Evolutionary conservation across 2,113 vertebrate genomes (phyloP).

Genomic region (Carassius carassius): DNA sequence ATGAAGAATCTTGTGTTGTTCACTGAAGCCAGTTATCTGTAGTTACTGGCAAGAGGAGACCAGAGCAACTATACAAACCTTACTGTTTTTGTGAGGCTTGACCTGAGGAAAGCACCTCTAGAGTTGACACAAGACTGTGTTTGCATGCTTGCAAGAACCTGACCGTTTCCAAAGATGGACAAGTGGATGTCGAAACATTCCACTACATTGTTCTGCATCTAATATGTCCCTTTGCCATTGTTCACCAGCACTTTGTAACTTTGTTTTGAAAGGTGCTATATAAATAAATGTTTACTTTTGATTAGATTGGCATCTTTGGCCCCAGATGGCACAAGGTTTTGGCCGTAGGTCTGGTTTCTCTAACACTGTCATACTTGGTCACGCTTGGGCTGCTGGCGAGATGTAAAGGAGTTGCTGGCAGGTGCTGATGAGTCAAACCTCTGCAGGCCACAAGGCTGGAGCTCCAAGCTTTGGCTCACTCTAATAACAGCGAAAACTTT

Average conservation of each 20-base stretch:
- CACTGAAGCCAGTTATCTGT: conserved; percentile 36
- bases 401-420: background rate
- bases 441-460: background rate
- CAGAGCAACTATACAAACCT: conserved; percentile 16
- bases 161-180: background rate
- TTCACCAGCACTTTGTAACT: background rate
- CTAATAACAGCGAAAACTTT: background rate
- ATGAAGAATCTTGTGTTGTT: conserved; percentile 47
- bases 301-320: conserved; percentile 8
- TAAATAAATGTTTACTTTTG: background rate
- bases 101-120: background rate
- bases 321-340: background rate
- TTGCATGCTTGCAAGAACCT: background rate
- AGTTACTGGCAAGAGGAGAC: conserved; percentile 4
- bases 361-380: background rate
- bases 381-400: background rate
- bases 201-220: background rate
- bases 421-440: conserved; percentile 14
- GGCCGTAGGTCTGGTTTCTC: background rate
- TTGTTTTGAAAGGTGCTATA: too few species aligned
- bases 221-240: background rate
- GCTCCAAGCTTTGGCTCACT: background rate
- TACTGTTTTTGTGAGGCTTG: conserved; percentile 16
- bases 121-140: background rate
- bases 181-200: background rate